Base-by-base conservation (phyloP, 2,888 invertebrate species). In the Lymantria dispar region DNA sequence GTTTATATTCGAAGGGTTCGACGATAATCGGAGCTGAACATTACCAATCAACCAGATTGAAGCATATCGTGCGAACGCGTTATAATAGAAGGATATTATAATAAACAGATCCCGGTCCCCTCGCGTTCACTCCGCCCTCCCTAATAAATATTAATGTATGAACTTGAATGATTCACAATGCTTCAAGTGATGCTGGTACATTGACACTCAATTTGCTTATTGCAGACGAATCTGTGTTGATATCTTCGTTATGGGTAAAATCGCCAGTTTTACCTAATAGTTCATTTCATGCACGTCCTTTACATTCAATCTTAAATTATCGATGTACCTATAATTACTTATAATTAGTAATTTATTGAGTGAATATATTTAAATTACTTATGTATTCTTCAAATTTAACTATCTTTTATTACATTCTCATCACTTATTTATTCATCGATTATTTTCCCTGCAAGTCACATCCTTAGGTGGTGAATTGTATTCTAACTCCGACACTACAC, bases 71-170 rank as follows among this genome's bases (percentile, higher is more conserved):
- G 89, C 87, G 89, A 89, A 86, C 88, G 86, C 86, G 85, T 86
- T 84, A 87, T 88, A 88, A 88, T 89, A 85, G 75, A 83, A 83
- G 90, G 90, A 90, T 87, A 91, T 91, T 88, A 90, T 88, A 90
- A 88, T 90, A 89, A 90, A 90, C 88, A 87, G 87, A 85, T 83
- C 83, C 76, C 78, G 78, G 83, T 72, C 87, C 87, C 87, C 88
- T 85, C 81, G 65, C 62, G 63, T 59, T 62, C 67, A 60, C 63
- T 68, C 67, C 58, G 56, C 80, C 81, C 84, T 83, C 84, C 82
- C 86, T 85, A 89, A 89, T 87, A 89, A 88, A 89, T 90, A 88
- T 89, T 87, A 90, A 90, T 89, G 84, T 83, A 83, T 83, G 84
- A 88, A 86, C 89, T 85, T 88, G 83, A 87, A 84, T 80, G 81